A percentile compares a stretch with the other conserved stretches of the same genome.
These are phyloP conservation scores for Lepus americanus DNA, from an alignment of 2,113 vertebrate genomes.

Conservation along the genomic window DNA sequence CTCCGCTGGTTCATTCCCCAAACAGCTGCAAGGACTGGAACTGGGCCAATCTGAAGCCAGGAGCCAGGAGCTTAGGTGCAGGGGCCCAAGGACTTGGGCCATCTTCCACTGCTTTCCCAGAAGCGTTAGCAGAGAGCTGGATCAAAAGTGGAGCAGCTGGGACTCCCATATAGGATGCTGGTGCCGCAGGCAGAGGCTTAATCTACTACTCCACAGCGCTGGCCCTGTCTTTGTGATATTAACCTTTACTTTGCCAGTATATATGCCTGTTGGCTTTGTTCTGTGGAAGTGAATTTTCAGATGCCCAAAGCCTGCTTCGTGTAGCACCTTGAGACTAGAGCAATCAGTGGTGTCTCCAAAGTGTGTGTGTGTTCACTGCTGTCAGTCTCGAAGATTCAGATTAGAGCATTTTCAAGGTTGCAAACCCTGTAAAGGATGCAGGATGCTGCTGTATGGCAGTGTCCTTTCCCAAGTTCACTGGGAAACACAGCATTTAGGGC, in stretches of 20 bases:
- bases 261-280: not conserved
- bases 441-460: rapidly evolving
- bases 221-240: too few species aligned
- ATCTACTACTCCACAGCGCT: too few species aligned
- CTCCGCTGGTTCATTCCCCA: too few species aligned
- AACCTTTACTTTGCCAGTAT: not conserved
- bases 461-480: not conserved
- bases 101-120: too few species aligned
- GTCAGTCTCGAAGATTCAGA: not conserved
- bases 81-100: too few species aligned
- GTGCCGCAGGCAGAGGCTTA: too few species aligned
- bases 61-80: too few species aligned
- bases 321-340: not conserved
- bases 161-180: too few species aligned
- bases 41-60: too few species aligned
- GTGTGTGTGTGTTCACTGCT: conserved; percentile 9
- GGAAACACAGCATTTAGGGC: not conserved
- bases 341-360: not conserved
- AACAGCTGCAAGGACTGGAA: too few species aligned
- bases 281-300: not conserved
- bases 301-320: conserved; percentile 12
- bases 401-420: not conserved
- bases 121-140: too few species aligned
- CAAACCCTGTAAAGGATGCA: not conserved
- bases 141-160: too few species aligned